phyloP scores from a whole-genome alignment of 2,797 vertebrate genomes.

The Pygocentrus nattereri region DNA sequence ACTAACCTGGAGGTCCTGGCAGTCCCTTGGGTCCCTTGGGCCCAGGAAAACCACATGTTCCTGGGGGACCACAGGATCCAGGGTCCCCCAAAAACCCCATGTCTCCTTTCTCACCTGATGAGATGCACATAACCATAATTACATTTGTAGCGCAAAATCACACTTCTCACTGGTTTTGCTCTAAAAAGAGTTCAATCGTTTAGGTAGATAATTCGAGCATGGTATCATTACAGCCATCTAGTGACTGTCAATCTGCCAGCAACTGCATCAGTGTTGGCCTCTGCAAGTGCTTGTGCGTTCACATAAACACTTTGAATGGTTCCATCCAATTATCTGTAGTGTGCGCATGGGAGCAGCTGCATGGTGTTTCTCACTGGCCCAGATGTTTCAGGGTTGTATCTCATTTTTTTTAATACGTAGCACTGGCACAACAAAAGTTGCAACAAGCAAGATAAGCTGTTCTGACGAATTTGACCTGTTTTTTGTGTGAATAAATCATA shows the following conservation, averaged over 20 bases:
- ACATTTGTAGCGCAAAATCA: not conserved
- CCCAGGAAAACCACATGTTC: slow-evolving; percentile 59
- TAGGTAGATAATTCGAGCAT: not conserved
- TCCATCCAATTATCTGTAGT: no score
- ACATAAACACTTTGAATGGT: no score
- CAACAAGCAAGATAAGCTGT: no score
- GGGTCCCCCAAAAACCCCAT: slow-evolving; percentile 63
- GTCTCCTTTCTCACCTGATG: slow-evolving; percentile 66
- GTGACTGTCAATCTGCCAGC: no score
- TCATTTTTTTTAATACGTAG: no score
- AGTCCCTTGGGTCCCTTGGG: slow-evolving; percentile 39
- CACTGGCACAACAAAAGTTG: no score
- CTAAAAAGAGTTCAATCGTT: not conserved
- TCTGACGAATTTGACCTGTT: no score
- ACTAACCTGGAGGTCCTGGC: slow-evolving; percentile 56
- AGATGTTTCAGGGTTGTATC: no score
- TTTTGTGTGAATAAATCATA: no score
- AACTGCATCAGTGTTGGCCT: not conserved
- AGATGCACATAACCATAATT: not conserved
- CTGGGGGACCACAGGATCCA: slow-evolving; percentile 60
- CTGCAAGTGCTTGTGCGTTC: not conserved
- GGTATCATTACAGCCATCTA: no score
- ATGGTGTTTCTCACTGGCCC: no score
- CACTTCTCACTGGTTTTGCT: not conserved
- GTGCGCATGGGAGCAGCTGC: no score